Conservation (phyloP, 2,888 invertebrate species). For the Apomyelois bistriatella region DNA sequence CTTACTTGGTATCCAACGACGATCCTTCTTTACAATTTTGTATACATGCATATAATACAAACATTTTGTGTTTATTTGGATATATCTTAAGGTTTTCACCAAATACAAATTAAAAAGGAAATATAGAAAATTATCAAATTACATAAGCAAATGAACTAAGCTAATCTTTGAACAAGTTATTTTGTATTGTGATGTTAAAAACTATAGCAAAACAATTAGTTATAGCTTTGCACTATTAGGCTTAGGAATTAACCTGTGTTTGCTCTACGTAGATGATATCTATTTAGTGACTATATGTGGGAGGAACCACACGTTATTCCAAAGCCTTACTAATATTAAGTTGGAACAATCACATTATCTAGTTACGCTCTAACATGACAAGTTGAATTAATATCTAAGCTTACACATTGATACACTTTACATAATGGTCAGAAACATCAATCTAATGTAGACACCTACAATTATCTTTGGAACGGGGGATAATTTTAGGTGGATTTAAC, state of each 20-base stretch:
- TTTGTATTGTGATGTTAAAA: constrained; percentile 65
- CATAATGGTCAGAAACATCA: constrained; percentile 69
- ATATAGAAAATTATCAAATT: constrained; percentile 34
- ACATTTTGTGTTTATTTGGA: constrained; percentile 37
- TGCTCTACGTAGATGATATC: constrained; percentile 26
- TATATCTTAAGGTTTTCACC: constrained; percentile 38
- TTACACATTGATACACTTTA: constrained; percentile 75
- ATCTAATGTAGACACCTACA: constrained; percentile 60
- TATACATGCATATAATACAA: constrained; percentile 59
- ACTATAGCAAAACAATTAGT: constrained; percentile 75
- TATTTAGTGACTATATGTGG: not conserved
- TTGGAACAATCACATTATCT: constrained; percentile 61
- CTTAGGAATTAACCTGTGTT: constrained; percentile 47
- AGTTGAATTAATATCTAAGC: constrained; percentile 64
- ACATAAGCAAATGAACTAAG: constrained; percentile 70
- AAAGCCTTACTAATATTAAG: constrained; percentile 46
- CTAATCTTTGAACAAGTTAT: constrained; percentile 58
- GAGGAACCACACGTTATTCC: constrained; percentile 48
- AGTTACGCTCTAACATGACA: constrained; percentile 73
- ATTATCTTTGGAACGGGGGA: constrained; percentile 46
- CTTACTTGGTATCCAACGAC: constrained; percentile 79
- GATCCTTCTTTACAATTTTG: constrained; percentile 65
- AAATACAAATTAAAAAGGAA: constrained; percentile 52
- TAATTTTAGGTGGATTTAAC: constrained; percentile 57
- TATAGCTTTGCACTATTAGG: constrained; percentile 74